Evolutionary conservation across 2,797 vertebrate genomes (phyloP).

Genomic region (Simalia tracyae): DNA sequence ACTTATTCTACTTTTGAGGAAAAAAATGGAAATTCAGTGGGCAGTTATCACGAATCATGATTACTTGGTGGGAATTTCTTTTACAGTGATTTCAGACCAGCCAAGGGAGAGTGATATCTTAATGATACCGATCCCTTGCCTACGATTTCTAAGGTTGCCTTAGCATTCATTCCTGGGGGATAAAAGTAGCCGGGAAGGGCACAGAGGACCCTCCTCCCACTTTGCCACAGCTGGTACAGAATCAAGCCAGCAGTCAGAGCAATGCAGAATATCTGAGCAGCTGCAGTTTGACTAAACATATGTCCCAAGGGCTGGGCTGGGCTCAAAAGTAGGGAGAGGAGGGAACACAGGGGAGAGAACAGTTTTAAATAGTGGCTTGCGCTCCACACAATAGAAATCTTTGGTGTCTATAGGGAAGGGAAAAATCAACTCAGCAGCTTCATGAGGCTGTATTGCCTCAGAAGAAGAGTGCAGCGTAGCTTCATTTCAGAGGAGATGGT

Average conservation of each 20-base stretch:
- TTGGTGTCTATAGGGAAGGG: neutral
- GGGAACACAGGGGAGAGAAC: neutral
- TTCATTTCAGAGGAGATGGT: neutral
- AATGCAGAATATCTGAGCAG: neutral
- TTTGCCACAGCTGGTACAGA: neutral
- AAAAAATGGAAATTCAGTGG: too few species aligned
- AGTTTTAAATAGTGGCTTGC: neutral
- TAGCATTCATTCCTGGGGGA: neutral
- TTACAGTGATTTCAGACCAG: neutral
- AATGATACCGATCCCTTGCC: neutral
- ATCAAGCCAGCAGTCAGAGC: neutral
- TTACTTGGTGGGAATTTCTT: too few species aligned
- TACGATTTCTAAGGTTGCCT: neutral
- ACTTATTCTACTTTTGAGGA: too few species aligned
- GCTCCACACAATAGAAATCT: neutral
- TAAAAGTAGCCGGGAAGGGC: neutral
- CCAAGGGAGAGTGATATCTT: neutral
- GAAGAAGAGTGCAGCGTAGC: too few species aligned
- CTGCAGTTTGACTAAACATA: neutral
- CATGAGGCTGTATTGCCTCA: too few species aligned
- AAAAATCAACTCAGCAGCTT: neutral
- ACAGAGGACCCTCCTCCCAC: neutral
- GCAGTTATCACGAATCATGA: too few species aligned
- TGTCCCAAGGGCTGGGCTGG: neutral
- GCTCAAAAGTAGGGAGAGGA: neutral